Percentiles rank a stretch among this genome's conserved stretches.
Evolutionary conservation across 2,888 invertebrate genomes (phyloP).

Genomic region (Hecatera dysodea): DNA sequence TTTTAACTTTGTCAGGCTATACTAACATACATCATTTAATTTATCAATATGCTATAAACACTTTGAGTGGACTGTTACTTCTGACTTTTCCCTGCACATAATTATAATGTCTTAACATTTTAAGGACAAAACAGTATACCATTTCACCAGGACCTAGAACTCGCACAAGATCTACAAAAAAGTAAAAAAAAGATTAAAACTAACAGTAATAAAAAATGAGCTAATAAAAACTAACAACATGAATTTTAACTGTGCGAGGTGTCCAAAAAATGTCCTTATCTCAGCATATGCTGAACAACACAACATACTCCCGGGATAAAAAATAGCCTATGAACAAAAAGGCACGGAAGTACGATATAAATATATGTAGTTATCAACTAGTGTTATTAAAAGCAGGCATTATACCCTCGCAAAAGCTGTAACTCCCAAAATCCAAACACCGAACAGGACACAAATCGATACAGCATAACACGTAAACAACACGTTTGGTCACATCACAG

Average conservation of each 20-base stretch:
- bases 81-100: background rate
- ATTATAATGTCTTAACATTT: background rate
- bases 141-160: no score
- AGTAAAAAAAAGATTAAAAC: no score
- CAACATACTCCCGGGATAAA: no score
- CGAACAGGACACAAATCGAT: slow-evolving; percentile 64
- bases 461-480: slow-evolving; percentile 75
- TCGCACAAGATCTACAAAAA: no score
- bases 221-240: no score
- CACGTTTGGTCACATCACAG: slow-evolving; percentile 76
- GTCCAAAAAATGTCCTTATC: no score
- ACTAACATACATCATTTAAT: background rate
- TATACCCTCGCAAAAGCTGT: background rate
- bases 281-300: no score
- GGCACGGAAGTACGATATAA: no score
- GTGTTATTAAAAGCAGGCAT: background rate
- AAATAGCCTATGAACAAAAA: no score
- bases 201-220: no score
- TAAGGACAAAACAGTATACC: no score
- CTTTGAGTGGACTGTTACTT: background rate
- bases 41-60: background rate
- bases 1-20: background rate
- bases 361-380: background rate
- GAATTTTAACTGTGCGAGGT: no score
- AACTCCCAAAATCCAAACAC: slow-evolving; percentile 17